phyloP scores from a whole-genome alignment of 2,113 vertebrate genomes.

The Casuarius casuarius region DNA sequence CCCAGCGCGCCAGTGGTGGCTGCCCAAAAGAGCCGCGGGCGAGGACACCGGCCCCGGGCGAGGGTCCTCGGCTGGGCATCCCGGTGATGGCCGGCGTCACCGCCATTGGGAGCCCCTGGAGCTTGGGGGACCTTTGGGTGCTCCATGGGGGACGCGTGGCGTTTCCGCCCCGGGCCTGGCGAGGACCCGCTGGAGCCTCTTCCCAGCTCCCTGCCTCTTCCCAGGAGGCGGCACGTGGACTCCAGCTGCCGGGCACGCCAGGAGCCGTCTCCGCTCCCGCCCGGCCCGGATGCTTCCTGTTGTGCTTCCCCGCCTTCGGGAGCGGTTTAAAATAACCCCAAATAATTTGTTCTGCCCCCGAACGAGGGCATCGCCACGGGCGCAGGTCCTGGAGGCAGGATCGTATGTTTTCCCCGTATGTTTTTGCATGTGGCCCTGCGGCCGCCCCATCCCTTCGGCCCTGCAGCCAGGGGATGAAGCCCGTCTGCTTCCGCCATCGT shows the following conservation, averaged over 20 bases:
- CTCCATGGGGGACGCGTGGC: fast-evolving
- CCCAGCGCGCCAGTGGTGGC: background rate
- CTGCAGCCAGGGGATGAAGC: background rate
- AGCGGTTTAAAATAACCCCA: background rate
- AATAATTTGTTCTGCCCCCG: fast-evolving
- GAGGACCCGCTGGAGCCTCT: too few relatives aligned
- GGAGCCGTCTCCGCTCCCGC: background rate
- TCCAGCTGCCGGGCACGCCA: fast-evolving
- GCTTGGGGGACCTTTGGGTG: background rate
- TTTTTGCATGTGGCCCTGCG: too few relatives aligned
- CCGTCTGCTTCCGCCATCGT: background rate
- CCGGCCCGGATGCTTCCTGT: too few relatives aligned
- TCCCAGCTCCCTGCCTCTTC: too few relatives aligned
- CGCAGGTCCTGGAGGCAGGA: too few relatives aligned
- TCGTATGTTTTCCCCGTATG: too few relatives aligned
- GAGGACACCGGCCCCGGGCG: background rate
- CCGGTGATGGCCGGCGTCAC: fast-evolving
- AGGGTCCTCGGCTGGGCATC: fast-evolving
- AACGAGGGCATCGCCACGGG: fast-evolving
- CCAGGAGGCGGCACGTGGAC: too few relatives aligned
- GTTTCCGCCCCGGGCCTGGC: too few relatives aligned
- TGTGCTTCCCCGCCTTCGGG: fast-evolving
- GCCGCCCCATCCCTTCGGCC: background rate
- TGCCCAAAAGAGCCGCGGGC: background rate
- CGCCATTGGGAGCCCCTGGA: background rate